Evolutionary conservation across 2,113 vertebrate genomes (phyloP), one percentile per base, ranked within the genome.

Genomic region (Saccopteryx bilineata): DNA sequence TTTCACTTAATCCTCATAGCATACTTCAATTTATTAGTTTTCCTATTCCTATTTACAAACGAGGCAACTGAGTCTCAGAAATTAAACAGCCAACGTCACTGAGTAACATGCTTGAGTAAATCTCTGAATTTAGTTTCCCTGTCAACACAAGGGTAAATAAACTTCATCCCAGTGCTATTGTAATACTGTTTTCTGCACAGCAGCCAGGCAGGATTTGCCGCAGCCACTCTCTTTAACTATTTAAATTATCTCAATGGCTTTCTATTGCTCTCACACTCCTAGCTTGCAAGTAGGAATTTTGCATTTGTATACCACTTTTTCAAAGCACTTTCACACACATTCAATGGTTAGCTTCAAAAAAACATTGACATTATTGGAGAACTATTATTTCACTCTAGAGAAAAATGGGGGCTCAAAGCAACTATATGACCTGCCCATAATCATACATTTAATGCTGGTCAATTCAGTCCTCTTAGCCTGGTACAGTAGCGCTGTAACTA

Each of bases 271-370:
- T n/a, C 31, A 50, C 71, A 48, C 24, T 81, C 88, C 71, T 7
- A 23, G 76, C 11, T 33, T 39, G 71, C n/a, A 76, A 13, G 14
- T 24, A 31, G 39, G 13, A n/a, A 18, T 52, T 95, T 94, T 95
- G 61, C 92, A 66, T 94, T 91, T 87, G 82, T 84, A 58, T n/a
- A 21, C 18, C 71, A 58, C 33, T 76, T 74, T 91, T 91, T 46
- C 58, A 71, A 80, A 83, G 31, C n/a, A 72, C 65, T 56, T 18
- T 12, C 19, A 71, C 26, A 46, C 9, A 63, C 31, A 33, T 66
- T 68, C 33, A 7, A 54, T 58, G 10, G 23, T 83, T 33, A 33
- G 58, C 56, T 87, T 75, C 0, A 84, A 87, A 71, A 63, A 33
- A 58, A 72, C 28, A 66, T 4, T 19, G 13, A 19, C 72, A n/a